These are phyloP conservation scores for Malacoraja senta DNA, from an alignment of 2,797 vertebrate species.

Conservation along the genomic window DNA sequence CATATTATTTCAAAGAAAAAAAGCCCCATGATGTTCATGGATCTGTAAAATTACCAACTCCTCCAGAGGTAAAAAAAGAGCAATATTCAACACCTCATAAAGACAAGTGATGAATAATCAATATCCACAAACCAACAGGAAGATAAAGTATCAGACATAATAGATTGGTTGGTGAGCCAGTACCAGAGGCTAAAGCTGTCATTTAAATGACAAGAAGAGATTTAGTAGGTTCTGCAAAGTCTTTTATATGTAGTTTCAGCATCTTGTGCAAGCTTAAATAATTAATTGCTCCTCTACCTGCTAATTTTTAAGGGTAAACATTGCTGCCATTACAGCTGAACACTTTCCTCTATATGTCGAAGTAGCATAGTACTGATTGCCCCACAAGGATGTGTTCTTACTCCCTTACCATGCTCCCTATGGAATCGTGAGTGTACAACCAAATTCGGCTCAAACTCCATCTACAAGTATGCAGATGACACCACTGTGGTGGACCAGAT, in stretches of 20 bases:
- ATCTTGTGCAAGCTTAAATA: background rate
- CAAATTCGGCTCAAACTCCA: no score
- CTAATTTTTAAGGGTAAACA: background rate
- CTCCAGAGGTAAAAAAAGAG: background rate
- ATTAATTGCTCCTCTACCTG: background rate
- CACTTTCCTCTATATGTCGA: background rate
- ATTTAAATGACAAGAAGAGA: background rate
- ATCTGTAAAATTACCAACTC: background rate
- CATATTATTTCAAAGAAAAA: background rate
- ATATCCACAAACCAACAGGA: background rate
- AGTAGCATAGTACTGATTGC: background rate
- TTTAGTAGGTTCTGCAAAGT: background rate
- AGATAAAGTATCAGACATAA: background rate
- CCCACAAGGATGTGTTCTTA: no score
- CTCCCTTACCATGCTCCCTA: no score
- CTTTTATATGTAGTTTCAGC: background rate
- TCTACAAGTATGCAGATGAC: no score
- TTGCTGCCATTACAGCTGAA: background rate
- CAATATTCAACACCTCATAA: background rate
- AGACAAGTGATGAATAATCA: background rate
- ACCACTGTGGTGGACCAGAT: no score
- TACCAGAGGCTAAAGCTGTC: background rate
- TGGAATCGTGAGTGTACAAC: no score
- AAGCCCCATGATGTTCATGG: background rate
- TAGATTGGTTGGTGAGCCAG: background rate